Percentiles rank a stretch among this genome's conserved stretches.
Conservation (phyloP, 1,140 invertebrate species). For the Eriocheir sinensis region DNA sequence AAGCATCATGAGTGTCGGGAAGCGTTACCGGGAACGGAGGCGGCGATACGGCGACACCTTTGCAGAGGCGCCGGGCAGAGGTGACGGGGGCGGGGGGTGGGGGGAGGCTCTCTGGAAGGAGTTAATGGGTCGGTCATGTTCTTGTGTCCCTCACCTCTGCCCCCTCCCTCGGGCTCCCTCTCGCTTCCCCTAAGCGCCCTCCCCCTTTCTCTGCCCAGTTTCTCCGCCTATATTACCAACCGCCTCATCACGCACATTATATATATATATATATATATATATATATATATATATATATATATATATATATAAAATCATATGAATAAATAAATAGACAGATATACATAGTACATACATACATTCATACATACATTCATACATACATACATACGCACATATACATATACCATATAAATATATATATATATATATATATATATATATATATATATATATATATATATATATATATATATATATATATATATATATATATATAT, state of each 20-base stretch:
- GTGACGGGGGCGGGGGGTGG: not conserved
- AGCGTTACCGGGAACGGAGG: not conserved
- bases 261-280: not conserved
- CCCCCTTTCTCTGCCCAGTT: not conserved
- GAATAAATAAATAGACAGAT: conserved; percentile 4
- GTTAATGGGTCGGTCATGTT: conserved; percentile 24
- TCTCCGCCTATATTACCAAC: not conserved
- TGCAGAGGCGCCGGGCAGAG: not conserved
- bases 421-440: conserved; percentile 28
- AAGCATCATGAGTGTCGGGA: not conserved
- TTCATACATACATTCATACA: too few species aligned
- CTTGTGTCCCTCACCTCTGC: not conserved
- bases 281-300: conserved; percentile 28
- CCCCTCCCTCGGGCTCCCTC: not conserved
- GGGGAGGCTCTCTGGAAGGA: not conserved
- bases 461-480: conserved; percentile 28
- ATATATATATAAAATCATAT: conserved; percentile 28
- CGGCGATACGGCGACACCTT: not conserved
- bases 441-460: conserved; percentile 28
- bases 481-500: not conserved
- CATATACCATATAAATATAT: conserved; percentile 28
- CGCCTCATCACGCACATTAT: not conserved
- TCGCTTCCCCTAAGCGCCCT: not conserved
- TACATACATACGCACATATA: too few species aligned
- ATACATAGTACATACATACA: not conserved